phyloP scores from a whole-genome alignment of 1,140 invertebrate species.

The Arctopsyche grandis region DNA sequence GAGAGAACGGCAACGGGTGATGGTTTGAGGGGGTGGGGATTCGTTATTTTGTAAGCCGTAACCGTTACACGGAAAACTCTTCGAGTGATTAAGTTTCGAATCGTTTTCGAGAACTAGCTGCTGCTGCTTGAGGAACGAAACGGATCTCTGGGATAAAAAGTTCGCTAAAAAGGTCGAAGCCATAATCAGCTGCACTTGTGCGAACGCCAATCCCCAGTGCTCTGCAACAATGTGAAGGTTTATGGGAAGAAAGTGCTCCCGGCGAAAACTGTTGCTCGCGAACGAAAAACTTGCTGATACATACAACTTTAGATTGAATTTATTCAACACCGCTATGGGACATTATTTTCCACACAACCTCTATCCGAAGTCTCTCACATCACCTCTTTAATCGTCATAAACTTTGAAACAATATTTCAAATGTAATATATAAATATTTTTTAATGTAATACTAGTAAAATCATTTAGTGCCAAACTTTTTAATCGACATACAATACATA shows the following conservation, averaged over 20 bases:
- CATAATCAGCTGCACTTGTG: conserved; percentile 25
- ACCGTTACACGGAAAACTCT: not conserved
- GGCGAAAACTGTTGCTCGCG: conserved; percentile 3
- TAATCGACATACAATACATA: no score
- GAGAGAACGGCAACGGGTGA: no score
- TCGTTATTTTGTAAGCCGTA: not conserved
- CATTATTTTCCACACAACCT: not conserved
- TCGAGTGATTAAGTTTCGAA: conserved; percentile 13
- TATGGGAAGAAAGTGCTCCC: not conserved
- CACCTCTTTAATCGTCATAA: no score
- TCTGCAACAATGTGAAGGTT: conserved; percentile 3
- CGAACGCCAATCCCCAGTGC: not conserved
- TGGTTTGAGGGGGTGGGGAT: not conserved
- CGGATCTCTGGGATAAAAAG: not conserved
- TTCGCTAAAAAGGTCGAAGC: not conserved
- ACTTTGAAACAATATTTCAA: no score
- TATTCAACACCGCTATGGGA: not conserved
- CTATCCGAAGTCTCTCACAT: no score
- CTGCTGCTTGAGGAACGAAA: not conserved
- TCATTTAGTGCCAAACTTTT: no score
- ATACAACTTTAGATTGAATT: conserved; percentile 27
- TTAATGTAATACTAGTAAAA: no score
- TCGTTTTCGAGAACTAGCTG: conserved; percentile 1
- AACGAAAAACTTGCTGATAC: conserved; percentile 12
- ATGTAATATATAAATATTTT: no score